phyloP scores from a whole-genome alignment of 2,797 vertebrate genomes.

The Oreochromis mossambicus region DNA sequence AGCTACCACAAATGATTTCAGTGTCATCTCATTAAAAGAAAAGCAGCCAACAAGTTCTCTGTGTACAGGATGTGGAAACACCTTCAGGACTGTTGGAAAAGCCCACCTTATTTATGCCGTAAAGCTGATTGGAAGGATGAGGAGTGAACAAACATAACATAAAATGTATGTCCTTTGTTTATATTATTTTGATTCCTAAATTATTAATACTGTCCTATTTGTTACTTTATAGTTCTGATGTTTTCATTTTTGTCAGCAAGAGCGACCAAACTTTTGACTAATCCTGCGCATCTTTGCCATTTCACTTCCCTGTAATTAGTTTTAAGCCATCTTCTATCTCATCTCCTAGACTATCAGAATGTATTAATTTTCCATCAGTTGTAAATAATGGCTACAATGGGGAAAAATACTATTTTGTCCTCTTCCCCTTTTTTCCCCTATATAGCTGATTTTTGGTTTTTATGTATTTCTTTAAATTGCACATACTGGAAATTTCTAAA shows the following conservation, averaged over 20 bases:
- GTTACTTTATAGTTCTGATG: not conserved
- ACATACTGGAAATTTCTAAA: not conserved
- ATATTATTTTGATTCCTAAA: not conserved
- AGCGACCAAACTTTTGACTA: rapidly evolving
- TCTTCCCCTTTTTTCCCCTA: not conserved
- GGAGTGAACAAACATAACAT: not conserved
- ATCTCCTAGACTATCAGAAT: not conserved
- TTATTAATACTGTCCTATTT: not conserved
- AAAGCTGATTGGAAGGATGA: not conserved
- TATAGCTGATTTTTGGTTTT: not conserved
- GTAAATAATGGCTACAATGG: not conserved
- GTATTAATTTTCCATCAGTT: not conserved
- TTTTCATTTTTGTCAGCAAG: not conserved
- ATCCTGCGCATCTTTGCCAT: not conserved
- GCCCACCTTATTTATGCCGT: not conserved
- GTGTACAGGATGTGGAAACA: not conserved
- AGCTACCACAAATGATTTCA: not conserved
- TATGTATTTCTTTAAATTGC: not conserved
- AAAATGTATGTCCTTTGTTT: not conserved
- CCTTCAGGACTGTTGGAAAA: not conserved
- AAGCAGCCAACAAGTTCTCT: not conserved
- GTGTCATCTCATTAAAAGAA: not conserved
- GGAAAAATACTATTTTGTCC: not conserved
- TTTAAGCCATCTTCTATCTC: not conserved
- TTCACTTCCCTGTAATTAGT: not conserved